Base-by-base conservation (phyloP, 2,113 vertebrate genomes). In the Cebus imitator region DNA sequence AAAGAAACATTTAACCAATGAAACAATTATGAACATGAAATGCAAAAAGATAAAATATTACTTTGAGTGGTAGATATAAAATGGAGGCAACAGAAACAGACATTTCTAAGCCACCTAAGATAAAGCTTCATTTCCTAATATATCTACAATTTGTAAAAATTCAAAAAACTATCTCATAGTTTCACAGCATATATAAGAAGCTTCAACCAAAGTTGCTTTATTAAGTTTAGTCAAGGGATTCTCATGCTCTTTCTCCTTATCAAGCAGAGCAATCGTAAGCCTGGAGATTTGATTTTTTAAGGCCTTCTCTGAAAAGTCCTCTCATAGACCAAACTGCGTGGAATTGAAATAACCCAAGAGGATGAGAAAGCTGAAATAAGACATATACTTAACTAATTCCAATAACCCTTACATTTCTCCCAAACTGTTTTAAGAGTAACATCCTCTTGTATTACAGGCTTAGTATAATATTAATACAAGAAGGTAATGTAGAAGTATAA, bases 261-360 rank as follows among this genome's bases (percentile, higher is more conserved):
- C 20, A 12, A 9, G 1, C 27, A 89, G 17, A 83, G 52, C 32
- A 70, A 37, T 5, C 66, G 21, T 73, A 18, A 82, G 4, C 5
- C 66, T 61, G 6, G 5, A 52, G 9, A 58, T 5, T 64, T 93
- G 84, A 37, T 68, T 27, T 91, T 93, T 79, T 90, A 90, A 95
- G 90, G 43, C 57, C 61, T 91, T 96, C 70, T 91, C 57, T 90
- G 66, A 50, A 73, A 95, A 92, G 32, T 95, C 58, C 32, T 92
- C n/a, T 92, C 66, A 58, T 13, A 78, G 43, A 61, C 78, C 78
- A 86, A 96, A 96, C 0, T 73, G 2, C 13, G 8, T 32, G 40
- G 30, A 85, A 35, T 25, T 81, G 57, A 95, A 94, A 87, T 87
- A 92, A 93, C 23, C 55, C 83, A 94, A 91, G 48, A 92, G 3